Evolutionary conservation across 2,888 invertebrate genomes (phyloP).

Genomic region (Pachliopta kotzebuea): DNA sequence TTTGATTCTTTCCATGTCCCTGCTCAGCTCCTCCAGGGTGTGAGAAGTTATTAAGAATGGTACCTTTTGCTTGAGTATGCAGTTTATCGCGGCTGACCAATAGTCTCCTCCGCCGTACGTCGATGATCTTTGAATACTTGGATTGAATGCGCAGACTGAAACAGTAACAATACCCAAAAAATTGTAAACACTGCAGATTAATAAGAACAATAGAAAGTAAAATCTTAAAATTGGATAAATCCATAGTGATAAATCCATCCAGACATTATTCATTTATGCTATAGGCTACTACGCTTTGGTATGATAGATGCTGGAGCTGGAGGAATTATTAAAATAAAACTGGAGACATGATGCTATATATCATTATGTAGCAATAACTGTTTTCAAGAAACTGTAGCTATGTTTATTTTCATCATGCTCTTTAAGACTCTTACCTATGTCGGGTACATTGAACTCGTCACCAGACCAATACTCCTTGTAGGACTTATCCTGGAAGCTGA

Average conservation of each 20-base stretch:
- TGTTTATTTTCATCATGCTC: neutral
- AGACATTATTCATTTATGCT: too few relatives aligned
- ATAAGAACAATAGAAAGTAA: too few relatives aligned
- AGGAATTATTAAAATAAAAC: too few relatives aligned
- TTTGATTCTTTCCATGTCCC: slow-evolving; percentile 81
- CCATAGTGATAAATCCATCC: too few relatives aligned
- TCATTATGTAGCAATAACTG: too few relatives aligned
- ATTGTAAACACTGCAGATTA: too few relatives aligned
- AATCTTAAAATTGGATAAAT: too few relatives aligned
- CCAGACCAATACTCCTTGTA: slow-evolving; percentile 77
- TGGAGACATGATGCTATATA: too few relatives aligned
- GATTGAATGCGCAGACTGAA: slow-evolving; percentile 86
- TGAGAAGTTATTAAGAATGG: slow-evolving; percentile 85
- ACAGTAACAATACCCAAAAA: too few relatives aligned
- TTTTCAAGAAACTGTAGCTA: too few relatives aligned
- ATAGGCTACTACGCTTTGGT: too few relatives aligned
- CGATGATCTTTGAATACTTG: slow-evolving; percentile 84
- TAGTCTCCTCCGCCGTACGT: slow-evolving; percentile 82
- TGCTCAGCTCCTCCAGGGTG: slow-evolving; percentile 83
- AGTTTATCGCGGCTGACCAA: slow-evolving; percentile 83
- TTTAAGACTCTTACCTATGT: slow-evolving; percentile 66
- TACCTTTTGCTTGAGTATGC: slow-evolving; percentile 75
- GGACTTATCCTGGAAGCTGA: slow-evolving; percentile 77
- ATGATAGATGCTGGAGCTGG: too few relatives aligned
- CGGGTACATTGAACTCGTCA: slow-evolving; percentile 73